Base-by-base conservation (phyloP, 2,113 vertebrate genomes). In the Sarotherodon lohbergeri region DNA sequence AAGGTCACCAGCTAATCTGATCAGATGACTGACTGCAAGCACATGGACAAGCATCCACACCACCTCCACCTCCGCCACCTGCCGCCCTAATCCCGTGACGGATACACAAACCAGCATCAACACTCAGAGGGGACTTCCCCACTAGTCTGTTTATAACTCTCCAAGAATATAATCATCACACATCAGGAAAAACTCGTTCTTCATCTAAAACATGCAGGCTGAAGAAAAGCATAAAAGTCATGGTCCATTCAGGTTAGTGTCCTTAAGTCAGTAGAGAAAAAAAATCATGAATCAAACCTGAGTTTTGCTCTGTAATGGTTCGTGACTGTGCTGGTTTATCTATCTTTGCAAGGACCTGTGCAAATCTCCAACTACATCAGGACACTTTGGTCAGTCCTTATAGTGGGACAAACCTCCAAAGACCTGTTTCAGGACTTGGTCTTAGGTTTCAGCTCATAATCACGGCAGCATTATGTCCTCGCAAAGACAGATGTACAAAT, bases 1-100 rank as follows among this genome's bases (percentile, higher is more conserved):
- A 16, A 92, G 90, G 90, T 95, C 93, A 92, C 57, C 46, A 8
- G 76, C 82, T 94, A 90, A 95, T 94, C 92, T 92, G 86, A 83
- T 91, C 81, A 73, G 78, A 86, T 82, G 89, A 79, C 76, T 27
- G 73, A 73, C 79, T n/a, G 83, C 2, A 6, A 52, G 55, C 86
- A 80, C 84, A 36, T 19, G 57, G 68, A 57, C 34, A 24, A 43
- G 50, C 68, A 32, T 59, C 57, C 19, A 78, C 57, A n/a, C 61
- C 73, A 52, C 48, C 85, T 48, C 11, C 86, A 66, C 19, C 61
- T 54, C 85, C 83, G 22, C 83, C 92, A 90, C 82, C 94, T 93
- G 93, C 91, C 27, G 8, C 57, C 36, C 3, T 93, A 93, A 95
- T 94, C 93, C 91, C 80, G 61, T 81, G 88, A 94, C 39, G 7